Evolutionary conservation across 2,113 vertebrate genomes (phyloP).

Genomic region (Siphamia tubifer): DNA sequence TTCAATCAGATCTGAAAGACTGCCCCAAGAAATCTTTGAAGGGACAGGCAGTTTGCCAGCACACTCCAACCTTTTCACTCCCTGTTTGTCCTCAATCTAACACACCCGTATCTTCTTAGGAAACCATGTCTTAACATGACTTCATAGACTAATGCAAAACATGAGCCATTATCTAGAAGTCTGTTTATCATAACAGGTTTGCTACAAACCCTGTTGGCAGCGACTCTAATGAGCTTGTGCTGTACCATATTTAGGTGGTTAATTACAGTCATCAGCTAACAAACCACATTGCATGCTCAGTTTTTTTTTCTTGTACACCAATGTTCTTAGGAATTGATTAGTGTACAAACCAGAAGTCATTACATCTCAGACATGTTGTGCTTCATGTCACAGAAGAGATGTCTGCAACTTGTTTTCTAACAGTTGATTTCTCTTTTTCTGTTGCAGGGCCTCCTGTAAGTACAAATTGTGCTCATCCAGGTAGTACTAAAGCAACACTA

Average conservation of each 20-base stretch:
- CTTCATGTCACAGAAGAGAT: slow-evolving; percentile 8
- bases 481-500: slow-evolving; percentile 54
- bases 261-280: slow-evolving; percentile 57
- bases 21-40: slow-evolving; percentile 35
- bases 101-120: slow-evolving; percentile 18
- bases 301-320: slow-evolving; percentile 14
- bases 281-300: slow-evolving; percentile 52
- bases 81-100: slow-evolving; percentile 25
- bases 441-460: slow-evolving; percentile 95
- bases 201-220: slow-evolving; percentile 51
- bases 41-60: not conserved
- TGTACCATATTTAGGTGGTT: slow-evolving; percentile 57
- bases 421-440: slow-evolving; percentile 73
- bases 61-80: slow-evolving; percentile 19
- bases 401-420: slow-evolving; percentile 27
- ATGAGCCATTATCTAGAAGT: slow-evolving; percentile 48
- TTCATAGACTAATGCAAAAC: slow-evolving; percentile 61
- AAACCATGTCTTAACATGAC: slow-evolving; percentile 49
- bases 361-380: slow-evolving; percentile 1
- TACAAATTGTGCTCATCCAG: slow-evolving; percentile 71
- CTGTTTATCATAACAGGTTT: slow-evolving; percentile 64
- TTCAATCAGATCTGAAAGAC: slow-evolving; percentile 50
- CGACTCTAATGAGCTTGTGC: slow-evolving; percentile 62
- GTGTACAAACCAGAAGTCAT: slow-evolving; percentile 36
- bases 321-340: slow-evolving; percentile 41